Evolutionary conservation across 2,888 invertebrate species (phyloP).

Genomic region (Slavum lentiscoides): DNA sequence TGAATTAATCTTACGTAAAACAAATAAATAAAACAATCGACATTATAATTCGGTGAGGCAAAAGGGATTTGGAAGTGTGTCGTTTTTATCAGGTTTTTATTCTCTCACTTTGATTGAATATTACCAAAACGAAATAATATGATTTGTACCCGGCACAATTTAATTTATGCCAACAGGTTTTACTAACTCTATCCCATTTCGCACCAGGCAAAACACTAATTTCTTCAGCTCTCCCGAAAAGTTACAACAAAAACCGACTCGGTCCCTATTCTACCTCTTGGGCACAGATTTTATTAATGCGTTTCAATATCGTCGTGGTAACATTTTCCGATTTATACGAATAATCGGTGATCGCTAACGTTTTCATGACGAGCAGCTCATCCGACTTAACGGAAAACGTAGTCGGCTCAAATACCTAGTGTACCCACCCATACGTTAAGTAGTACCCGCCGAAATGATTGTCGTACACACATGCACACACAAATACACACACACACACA

Average conservation of each 20-base stretch:
- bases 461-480: not conserved
- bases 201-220: too few species aligned
- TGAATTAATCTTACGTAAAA: not conserved
- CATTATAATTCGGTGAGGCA: not conserved
- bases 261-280: too few species aligned
- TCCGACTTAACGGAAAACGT: constrained; percentile 9
- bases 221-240: too few species aligned
- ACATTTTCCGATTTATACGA: constrained; percentile 9
- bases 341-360: not conserved
- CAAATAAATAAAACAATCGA: not conserved
- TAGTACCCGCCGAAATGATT: not conserved
- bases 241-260: too few species aligned
- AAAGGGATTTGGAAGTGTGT: too few species aligned
- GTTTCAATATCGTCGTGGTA: constrained; percentile 18
- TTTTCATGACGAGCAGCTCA: constrained; percentile 1
- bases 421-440: too few species aligned
- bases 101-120: too few species aligned
- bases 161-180: too few species aligned
- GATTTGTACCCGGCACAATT: too few species aligned
- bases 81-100: too few species aligned
- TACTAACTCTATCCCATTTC: too few species aligned
- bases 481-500: not conserved
- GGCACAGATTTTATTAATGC: not conserved
- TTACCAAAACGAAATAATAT: too few species aligned
- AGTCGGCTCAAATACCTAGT: constrained; percentile 16